These are phyloP conservation scores for Triops cancriformis DNA, from an alignment of 1,140 invertebrate species.

Conservation along the genomic window DNA sequence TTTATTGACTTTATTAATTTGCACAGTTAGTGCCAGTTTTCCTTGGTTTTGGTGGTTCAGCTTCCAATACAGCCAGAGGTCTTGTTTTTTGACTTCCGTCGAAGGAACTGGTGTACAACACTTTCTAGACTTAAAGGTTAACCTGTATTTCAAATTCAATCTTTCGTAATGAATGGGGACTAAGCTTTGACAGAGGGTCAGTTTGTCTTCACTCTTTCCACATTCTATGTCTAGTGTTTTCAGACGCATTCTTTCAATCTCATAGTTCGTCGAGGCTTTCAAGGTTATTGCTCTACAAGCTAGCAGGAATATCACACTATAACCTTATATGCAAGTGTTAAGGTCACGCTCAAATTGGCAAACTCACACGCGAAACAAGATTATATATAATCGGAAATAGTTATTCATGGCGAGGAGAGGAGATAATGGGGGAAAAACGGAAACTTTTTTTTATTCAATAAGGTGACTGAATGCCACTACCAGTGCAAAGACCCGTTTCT, in stretches of 20 bases:
- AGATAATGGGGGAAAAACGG: background rate
- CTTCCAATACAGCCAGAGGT: constrained; percentile 12
- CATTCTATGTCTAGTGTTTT: background rate
- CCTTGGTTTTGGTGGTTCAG: background rate
- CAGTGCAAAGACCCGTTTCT: constrained; percentile 12
- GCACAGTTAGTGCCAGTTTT: background rate
- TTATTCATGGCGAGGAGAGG: background rate
- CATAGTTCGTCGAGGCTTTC: background rate
- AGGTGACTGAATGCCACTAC: constrained; percentile 12
- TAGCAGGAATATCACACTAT: constrained; percentile 14
- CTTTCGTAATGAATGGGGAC: background rate
- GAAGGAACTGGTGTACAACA: background rate
- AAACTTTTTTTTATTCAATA: background rate
- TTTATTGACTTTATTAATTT: background rate
- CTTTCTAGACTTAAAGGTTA: background rate
- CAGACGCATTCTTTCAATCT: background rate
- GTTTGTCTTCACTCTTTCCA: background rate
- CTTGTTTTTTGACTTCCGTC: constrained; percentile 1
- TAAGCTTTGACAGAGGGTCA: constrained; percentile 10
- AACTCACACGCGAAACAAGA: background rate
- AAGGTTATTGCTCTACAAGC: constrained; percentile 9
- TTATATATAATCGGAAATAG: background rate
- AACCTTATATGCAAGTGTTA: constrained; percentile 3
- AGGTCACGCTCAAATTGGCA: background rate
- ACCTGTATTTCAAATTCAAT: background rate